These are phyloP conservation scores for Nemotelus nigrinus DNA, from an alignment of 2,888 invertebrate genomes.

Conservation along the genomic window DNA sequence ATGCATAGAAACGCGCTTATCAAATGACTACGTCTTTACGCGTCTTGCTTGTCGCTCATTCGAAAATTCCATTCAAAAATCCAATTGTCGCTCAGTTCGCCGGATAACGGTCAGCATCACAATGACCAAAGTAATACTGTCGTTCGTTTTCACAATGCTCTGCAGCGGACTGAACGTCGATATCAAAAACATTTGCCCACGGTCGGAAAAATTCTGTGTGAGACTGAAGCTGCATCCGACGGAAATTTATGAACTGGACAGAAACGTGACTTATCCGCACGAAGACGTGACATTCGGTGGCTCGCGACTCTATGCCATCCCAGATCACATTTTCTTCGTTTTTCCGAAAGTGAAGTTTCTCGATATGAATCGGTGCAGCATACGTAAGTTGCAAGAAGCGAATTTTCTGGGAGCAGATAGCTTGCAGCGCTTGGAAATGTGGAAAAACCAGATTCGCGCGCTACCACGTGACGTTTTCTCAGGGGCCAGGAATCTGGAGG, in stretches of 20 bases:
- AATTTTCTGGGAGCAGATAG: constrained; percentile 36
- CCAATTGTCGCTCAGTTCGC: too few relatives aligned
- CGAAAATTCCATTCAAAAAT: too few relatives aligned
- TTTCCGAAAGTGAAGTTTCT: constrained; percentile 24
- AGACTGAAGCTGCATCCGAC: constrained; percentile 3
- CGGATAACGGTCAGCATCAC: neutral
- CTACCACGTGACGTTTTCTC: constrained; percentile 20
- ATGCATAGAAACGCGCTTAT: constrained; percentile 8
- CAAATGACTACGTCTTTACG: neutral
- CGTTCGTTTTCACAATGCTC: constrained; percentile 39
- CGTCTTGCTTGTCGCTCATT: too few relatives aligned
- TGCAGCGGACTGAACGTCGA: constrained; percentile 25
- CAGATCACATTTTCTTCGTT: constrained; percentile 25
- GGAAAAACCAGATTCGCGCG: constrained; percentile 25
- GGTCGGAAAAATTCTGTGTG: constrained; percentile 30
- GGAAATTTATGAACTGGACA: constrained; percentile 24
- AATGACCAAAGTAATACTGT: constrained; percentile 31
- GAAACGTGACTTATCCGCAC: constrained; percentile 12
- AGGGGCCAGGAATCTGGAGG: constrained; percentile 8
- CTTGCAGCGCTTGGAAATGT: constrained; percentile 19
- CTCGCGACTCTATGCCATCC: constrained; percentile 13
- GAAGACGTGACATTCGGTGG: constrained; percentile 29
- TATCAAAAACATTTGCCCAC: constrained; percentile 37
- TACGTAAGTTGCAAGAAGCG: constrained; percentile 3
- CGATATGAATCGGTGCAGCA: neutral